Evolutionary conservation across 2,888 invertebrate species (phyloP).

Genomic region (Papilio gigon): DNA sequence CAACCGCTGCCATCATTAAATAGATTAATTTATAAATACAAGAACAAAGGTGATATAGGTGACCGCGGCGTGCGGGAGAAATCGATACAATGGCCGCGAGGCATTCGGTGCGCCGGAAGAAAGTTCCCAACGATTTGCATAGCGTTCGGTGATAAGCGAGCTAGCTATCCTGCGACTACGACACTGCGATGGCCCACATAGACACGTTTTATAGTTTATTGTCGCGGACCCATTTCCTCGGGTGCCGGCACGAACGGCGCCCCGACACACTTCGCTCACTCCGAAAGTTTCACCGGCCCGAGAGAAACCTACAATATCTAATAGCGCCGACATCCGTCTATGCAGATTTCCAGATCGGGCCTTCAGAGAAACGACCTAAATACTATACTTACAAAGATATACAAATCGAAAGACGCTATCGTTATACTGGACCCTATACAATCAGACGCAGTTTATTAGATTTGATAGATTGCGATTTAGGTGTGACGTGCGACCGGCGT

Average conservation of each 20-base stretch:
- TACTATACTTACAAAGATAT: conserved; percentile 65
- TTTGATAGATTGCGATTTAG: not conserved
- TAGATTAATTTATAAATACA: conserved; percentile 1
- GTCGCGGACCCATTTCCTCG: conserved; percentile 77
- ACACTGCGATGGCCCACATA: conserved; percentile 73
- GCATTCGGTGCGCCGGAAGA: conserved; percentile 71
- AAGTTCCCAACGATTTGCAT: conserved; percentile 80
- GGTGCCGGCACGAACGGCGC: conserved; percentile 74
- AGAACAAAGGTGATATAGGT: conserved; percentile 38
- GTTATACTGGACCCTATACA: conserved; percentile 45
- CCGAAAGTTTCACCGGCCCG: conserved; percentile 76
- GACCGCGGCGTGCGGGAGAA: conserved; percentile 63
- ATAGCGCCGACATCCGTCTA: conserved; percentile 80
- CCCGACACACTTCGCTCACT: conserved; percentile 75
- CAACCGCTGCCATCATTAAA: not conserved
- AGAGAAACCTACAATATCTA: conserved; percentile 80
- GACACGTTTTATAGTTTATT: conserved; percentile 76
- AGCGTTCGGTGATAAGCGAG: conserved; percentile 56
- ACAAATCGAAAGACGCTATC: conserved; percentile 56
- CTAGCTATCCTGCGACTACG: conserved; percentile 62
- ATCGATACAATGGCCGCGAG: conserved; percentile 71
- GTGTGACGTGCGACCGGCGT: conserved; percentile 22
- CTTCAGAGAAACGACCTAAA: conserved; percentile 75
- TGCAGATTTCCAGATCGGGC: conserved; percentile 81
- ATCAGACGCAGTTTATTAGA: conserved; percentile 28